These are phyloP conservation scores for Premnoplex brunnescens DNA, from an alignment of 2,797 vertebrate genomes.

Conservation along the genomic window DNA sequence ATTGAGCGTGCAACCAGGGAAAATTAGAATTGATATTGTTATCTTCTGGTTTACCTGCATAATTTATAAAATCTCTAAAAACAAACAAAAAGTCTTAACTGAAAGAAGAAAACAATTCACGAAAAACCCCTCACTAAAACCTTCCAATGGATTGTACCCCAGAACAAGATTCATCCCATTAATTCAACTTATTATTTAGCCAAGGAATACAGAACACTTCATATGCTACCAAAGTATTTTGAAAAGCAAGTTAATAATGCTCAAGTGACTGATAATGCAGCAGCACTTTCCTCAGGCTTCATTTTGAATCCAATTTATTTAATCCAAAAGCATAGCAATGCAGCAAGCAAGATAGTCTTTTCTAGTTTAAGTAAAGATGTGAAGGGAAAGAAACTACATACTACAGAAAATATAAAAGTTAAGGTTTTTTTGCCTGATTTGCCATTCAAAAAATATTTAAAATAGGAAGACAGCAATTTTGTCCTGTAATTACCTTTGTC, in stretches of 20 bases:
- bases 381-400: neutral
- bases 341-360: neutral
- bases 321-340: neutral
- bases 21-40: neutral
- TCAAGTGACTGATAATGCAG: neutral
- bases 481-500: neutral
- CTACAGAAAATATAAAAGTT: neutral
- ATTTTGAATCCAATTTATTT: slow-evolving; percentile 20
- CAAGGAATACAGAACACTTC: neutral
- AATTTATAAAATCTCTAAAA: neutral
- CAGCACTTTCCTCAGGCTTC: neutral
- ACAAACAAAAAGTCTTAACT: neutral
- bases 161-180: neutral
- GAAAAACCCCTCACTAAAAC: too few relatives aligned
- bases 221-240: neutral
- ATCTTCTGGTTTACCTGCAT: neutral
- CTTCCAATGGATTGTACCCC: neutral
- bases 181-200: slow-evolving; percentile 17
- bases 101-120: neutral
- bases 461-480: neutral
- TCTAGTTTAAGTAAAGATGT: neutral
- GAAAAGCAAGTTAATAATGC: neutral
- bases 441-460: neutral
- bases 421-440: neutral
- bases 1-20: neutral